Percentiles rank a stretch among this genome's conserved stretches.
Evolutionary conservation across 2,888 invertebrate species (phyloP).

Genomic region (Acronicta aceris): DNA sequence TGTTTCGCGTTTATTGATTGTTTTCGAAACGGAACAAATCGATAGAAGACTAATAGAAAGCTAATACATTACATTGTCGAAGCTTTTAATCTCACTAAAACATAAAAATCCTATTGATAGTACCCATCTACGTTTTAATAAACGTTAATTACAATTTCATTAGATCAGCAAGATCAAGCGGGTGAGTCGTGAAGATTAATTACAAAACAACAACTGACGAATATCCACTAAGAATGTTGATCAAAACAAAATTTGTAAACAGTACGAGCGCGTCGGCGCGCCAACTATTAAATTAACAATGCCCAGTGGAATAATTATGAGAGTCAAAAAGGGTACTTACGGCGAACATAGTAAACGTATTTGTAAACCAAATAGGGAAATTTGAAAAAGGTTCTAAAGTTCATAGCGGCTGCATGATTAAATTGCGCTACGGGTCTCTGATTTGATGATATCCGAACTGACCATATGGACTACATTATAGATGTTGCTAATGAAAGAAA

Average conservation of each 20-base stretch:
- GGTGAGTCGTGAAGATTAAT: slow-evolving; percentile 57
- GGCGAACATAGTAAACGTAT: slow-evolving; percentile 41
- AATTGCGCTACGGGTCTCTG: not conserved
- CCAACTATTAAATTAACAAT: slow-evolving; percentile 61
- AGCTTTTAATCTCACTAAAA: not conserved
- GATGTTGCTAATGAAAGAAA: no score
- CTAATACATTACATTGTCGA: slow-evolving; percentile 1
- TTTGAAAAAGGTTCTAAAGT: slow-evolving; percentile 18
- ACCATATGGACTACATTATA: no score
- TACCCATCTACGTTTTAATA: not conserved
- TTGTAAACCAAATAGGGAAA: slow-evolving; percentile 22
- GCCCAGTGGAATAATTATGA: slow-evolving; percentile 56
- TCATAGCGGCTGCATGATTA: slow-evolving; percentile 1
- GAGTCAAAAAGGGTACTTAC: slow-evolving; percentile 47
- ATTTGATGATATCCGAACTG: no score
- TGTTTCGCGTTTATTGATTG: slow-evolving; percentile 9
- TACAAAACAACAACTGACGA: slow-evolving; percentile 56
- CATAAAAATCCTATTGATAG: not conserved
- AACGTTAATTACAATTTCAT: slow-evolving; percentile 44
- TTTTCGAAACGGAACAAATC: slow-evolving; percentile 9
- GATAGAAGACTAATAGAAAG: not conserved
- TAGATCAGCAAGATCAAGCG: slow-evolving; percentile 36
- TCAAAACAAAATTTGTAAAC: slow-evolving; percentile 59
- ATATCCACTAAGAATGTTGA: slow-evolving; percentile 55
- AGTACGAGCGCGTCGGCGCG: slow-evolving; percentile 43